phyloP scores from a whole-genome alignment of 1,140 invertebrate species.

The Bombus confusus region DNA sequence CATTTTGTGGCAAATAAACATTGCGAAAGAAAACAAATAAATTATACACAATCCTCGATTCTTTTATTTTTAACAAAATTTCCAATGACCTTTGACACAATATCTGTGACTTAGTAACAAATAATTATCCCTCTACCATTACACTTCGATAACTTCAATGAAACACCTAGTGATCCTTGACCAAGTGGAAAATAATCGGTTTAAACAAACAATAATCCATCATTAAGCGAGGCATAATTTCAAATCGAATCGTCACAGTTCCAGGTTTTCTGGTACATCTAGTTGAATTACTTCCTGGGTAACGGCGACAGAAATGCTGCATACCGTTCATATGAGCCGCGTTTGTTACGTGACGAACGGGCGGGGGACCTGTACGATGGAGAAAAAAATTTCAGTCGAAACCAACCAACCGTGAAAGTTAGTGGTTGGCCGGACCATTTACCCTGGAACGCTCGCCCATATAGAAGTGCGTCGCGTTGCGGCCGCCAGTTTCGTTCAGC shows the following conservation, averaged over 20 bases:
- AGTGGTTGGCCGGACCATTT: slow-evolving; percentile 61
- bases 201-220: background rate
- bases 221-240: background rate
- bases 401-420: slow-evolving; percentile 73
- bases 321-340: slow-evolving; percentile 57
- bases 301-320: slow-evolving; percentile 60
- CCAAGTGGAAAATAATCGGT: background rate
- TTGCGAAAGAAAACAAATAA: too few species aligned
- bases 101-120: background rate
- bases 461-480: slow-evolving; percentile 79
- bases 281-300: slow-evolving; percentile 33
- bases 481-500: slow-evolving; percentile 76
- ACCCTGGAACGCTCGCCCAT: slow-evolving; percentile 72
- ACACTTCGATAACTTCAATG: background rate
- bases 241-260: background rate
- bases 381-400: slow-evolving; percentile 56
- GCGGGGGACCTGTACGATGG: slow-evolving; percentile 24
- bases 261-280: slow-evolving; percentile 13
- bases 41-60: too few species aligned
- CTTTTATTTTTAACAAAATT: too few species aligned
- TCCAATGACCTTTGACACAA: background rate
- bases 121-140: background rate
- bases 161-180: background rate
- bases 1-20: too few species aligned
- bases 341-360: slow-evolving; percentile 50